phyloP scores from a whole-genome alignment of 2,888 invertebrate genomes.

The Epicampocera succincta region DNA sequence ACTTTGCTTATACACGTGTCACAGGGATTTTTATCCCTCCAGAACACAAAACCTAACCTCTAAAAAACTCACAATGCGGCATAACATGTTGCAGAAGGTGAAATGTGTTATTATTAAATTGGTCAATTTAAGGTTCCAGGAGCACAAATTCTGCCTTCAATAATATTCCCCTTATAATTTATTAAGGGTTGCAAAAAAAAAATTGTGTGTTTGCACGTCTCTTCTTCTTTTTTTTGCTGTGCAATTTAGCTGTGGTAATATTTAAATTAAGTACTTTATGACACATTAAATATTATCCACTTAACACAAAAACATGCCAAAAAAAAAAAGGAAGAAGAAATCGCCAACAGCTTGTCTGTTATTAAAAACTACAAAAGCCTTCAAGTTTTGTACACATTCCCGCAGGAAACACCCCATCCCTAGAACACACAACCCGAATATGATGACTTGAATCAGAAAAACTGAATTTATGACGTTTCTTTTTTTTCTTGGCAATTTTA shows the following conservation, averaged over 20 bases:
- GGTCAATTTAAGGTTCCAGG: too few relatives aligned
- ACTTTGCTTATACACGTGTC: too few relatives aligned
- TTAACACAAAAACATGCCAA: slow-evolving; percentile 60
- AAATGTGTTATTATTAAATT: too few relatives aligned
- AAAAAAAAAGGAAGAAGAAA: slow-evolving; percentile 41
- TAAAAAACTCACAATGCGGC: too few relatives aligned
- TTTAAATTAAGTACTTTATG: slow-evolving; percentile 71
- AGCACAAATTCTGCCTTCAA: not conserved
- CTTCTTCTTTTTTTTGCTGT: slow-evolving; percentile 12
- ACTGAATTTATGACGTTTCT: slow-evolving; percentile 27
- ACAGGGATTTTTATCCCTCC: too few relatives aligned
- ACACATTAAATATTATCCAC: slow-evolving; percentile 73
- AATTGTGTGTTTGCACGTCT: not conserved
- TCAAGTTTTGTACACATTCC: slow-evolving; percentile 31
- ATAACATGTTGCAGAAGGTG: too few relatives aligned
- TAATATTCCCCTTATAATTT: not conserved
- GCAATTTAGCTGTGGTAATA: slow-evolving; percentile 36
- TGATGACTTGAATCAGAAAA: slow-evolving; percentile 27
- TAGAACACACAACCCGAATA: slow-evolving; percentile 12
- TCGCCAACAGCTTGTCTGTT: slow-evolving; percentile 31
- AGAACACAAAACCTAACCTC: too few relatives aligned
- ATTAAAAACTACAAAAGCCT: slow-evolving; percentile 29
- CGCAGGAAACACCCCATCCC: slow-evolving; percentile 56
- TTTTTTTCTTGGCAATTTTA: slow-evolving; percentile 27
- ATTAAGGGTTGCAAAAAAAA: slow-evolving; percentile 13